Base-by-base conservation (phyloP, 1,140 invertebrate genomes). In the Goniozus legneri region DNA sequence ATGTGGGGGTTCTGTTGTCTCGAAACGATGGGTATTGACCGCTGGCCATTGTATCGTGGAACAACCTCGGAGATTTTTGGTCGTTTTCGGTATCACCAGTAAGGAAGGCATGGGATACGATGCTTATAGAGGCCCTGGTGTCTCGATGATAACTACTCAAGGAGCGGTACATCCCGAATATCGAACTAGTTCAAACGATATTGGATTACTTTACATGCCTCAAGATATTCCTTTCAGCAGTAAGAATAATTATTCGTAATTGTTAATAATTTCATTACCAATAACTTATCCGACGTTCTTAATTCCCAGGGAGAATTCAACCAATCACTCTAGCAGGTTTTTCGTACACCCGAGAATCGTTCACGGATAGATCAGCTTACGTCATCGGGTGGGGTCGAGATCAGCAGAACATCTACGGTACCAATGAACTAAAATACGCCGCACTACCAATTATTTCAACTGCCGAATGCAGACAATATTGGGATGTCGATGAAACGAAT, bases 1-100 rank as follows among this genome's bases (percentile, higher is more conserved):
- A 8, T 61, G 58, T 24, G 56, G 58, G 3, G 58, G 58, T 7
- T 46, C 52, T 8, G 44, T 61, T 12, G 31, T 61, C 3, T 49
- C 50, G 2, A n/a, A 8, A 0, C 48, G 58, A 14, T 61, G 56
- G 56, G 53, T 61, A 1, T 24, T 61, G 3, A 61, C 56, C 7
- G 58, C 58, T 0, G 58, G 44, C 0, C 58, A 61, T 13, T 61
- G 56, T 13, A 14, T 61, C 4, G 16, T n/a, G 1, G 2, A 47
- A 0, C 2, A 15, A 0, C 24, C 49, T 1, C 31, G 3, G 0
- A 14, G 10, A 44, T 56, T 53, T 19, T 14, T 56, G 1, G 41
- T 61, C 1, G 31, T 51, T 2, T 53, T 61, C 30, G 56, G 56
- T n/a, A 27, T 47, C 7, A 47, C 22, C 18, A 34, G 58, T 27